phyloP scores from a whole-genome alignment of 2,797 vertebrate genomes.

The Onychomys arenicola region DNA sequence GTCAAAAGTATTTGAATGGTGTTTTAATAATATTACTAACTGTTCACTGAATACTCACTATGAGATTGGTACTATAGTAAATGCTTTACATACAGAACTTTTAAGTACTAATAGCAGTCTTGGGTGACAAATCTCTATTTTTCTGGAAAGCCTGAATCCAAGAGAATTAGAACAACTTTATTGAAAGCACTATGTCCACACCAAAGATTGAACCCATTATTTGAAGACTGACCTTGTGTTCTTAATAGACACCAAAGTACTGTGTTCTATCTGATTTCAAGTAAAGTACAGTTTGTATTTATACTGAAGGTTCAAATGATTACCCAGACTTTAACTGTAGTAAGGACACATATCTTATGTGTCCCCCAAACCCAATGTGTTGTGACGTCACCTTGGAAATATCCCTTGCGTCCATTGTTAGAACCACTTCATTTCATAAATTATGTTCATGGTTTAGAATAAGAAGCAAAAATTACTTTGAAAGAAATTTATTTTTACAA shows the following conservation, averaged over 20 bases:
- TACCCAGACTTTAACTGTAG: background rate
- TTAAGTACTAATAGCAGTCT: background rate
- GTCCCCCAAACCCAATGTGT: background rate
- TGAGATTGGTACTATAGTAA: background rate
- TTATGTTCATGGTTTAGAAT: background rate
- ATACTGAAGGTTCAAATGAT: background rate
- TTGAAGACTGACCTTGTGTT: background rate
- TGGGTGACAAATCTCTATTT: background rate
- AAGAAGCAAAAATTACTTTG: background rate
- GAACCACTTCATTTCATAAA: background rate
- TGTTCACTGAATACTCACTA: constrained; percentile 17
- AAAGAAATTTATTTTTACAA: constrained; percentile 21
- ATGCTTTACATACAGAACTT: background rate
- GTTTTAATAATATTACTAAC: background rate
- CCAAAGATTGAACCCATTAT: background rate
- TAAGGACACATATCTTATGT: background rate
- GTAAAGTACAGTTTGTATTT: background rate
- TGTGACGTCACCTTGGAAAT: background rate
- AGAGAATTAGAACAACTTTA: background rate
- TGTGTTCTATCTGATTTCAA: background rate
- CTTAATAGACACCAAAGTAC: background rate
- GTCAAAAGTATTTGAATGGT: background rate
- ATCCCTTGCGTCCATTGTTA: background rate
- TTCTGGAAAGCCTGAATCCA: background rate
- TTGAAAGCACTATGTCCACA: background rate